A percentile compares a stretch with the other conserved stretches of the same genome.
Conservation (phyloP, 2,797 vertebrate genomes). For the Leucoraja ocellata region DNA sequence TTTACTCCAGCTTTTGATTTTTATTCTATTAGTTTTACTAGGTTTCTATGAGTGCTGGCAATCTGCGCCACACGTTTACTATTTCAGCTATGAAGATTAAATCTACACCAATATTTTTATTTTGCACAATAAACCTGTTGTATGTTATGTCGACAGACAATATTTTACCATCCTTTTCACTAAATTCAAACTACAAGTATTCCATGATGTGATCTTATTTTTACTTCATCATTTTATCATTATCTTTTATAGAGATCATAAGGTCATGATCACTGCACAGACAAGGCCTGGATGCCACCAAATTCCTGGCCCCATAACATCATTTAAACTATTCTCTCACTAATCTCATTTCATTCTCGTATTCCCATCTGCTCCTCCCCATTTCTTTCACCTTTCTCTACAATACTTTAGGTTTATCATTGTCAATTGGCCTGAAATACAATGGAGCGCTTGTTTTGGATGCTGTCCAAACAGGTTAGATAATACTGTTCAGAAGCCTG, state of each 20-base stretch:
- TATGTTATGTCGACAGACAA: not conserved
- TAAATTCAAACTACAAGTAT: not conserved
- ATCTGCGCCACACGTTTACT: not conserved
- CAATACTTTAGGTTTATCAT: too few species aligned
- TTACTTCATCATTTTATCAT: not conserved
- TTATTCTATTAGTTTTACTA: not conserved
- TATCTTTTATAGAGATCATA: not conserved
- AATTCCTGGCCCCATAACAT: too few species aligned
- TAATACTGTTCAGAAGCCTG: too few species aligned
- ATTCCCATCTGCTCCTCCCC: too few species aligned
- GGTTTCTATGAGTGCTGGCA: not conserved
- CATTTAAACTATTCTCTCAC: too few species aligned
- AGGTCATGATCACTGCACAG: too few species aligned
- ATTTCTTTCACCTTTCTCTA: not conserved
- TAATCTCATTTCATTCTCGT: too few species aligned
- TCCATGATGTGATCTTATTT: not conserved
- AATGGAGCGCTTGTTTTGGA: too few species aligned
- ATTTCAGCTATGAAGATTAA: not conserved
- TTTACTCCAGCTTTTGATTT: not conserved
- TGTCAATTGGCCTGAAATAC: too few species aligned
- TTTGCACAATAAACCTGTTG: not conserved
- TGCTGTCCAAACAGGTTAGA: too few species aligned
- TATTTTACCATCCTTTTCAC: not conserved
- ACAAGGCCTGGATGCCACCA: too few species aligned
- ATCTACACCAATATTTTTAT: not conserved